Percentiles rank a stretch among this genome's conserved stretches.
Conservation (phyloP, 2,797 vertebrate species). For the Threskiornis aethiopicus region DNA sequence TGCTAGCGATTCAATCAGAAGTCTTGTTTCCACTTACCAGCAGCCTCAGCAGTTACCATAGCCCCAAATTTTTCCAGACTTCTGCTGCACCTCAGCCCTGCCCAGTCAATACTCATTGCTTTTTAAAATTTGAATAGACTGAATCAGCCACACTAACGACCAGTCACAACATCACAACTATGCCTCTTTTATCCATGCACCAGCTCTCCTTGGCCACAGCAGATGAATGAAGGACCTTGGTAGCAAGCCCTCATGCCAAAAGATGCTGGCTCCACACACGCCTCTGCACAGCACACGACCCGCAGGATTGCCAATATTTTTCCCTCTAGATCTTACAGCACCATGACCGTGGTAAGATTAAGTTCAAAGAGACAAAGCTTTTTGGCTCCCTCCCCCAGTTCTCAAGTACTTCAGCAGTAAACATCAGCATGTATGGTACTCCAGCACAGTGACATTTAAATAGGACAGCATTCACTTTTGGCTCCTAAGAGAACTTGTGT, state of each 20-base stretch:
- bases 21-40: not conserved
- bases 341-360: fast-evolving
- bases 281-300: not conserved
- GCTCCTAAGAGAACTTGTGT: not conserved
- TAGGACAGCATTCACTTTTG: not conserved
- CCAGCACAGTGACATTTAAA: not conserved
- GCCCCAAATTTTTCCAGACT: slow-evolving; percentile 3
- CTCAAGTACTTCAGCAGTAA: not conserved
- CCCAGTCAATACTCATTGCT: not conserved
- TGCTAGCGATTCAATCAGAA: not conserved
- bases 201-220: not conserved
- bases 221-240: not conserved
- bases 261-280: not conserved
- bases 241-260: not conserved
- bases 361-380: not conserved
- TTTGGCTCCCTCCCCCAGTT: not conserved
- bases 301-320: not conserved
- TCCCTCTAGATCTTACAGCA: not conserved
- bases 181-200: not conserved
- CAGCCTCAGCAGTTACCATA: slow-evolving; percentile 27
- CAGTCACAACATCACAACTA: not conserved
- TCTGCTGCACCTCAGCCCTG: not conserved
- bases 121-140: not conserved
- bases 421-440: not conserved
- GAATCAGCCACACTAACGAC: not conserved